Evolutionary conservation across 2,888 invertebrate species (phyloP).

Genomic region (Eledona agricola): DNA sequence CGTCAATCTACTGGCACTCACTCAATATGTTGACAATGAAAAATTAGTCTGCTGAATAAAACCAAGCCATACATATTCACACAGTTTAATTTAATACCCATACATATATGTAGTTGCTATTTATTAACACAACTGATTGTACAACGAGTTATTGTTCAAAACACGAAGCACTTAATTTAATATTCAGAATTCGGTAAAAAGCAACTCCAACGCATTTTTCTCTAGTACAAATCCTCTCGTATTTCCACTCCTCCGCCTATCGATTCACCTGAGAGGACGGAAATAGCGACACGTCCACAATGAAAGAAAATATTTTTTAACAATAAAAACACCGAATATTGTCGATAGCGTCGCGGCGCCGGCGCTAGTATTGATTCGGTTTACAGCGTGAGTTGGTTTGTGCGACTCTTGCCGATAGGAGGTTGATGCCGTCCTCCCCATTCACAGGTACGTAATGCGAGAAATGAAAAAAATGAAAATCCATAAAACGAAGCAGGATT

Average conservation of each 20-base stretch:
- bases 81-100: no score
- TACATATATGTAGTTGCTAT: no score
- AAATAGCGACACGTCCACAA: constrained; percentile 1
- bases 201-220: no score
- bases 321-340: constrained; percentile 33
- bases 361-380: constrained; percentile 60
- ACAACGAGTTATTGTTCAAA: no score
- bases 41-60: no score
- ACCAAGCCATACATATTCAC: no score
- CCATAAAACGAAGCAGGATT: background rate
- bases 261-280: background rate
- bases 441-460: constrained; percentile 54
- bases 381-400: constrained; percentile 56
- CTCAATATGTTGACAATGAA: constrained; percentile 56
- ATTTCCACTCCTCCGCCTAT: background rate
- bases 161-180: no score
- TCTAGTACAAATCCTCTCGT: no score
- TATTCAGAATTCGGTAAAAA: no score
- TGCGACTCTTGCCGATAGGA: constrained; percentile 52
- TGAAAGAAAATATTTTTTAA: constrained; percentile 18
- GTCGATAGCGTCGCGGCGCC: constrained; percentile 47
- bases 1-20: constrained; percentile 51
- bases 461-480: constrained; percentile 18
- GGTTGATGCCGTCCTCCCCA: constrained; percentile 51
- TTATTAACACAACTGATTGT: no score